Percentiles rank a stretch among this genome's conserved stretches.
Evolutionary conservation across 92 coral and sea anemone species (phyloP).

Genomic region (Epizoanthus illoricatus): DNA sequence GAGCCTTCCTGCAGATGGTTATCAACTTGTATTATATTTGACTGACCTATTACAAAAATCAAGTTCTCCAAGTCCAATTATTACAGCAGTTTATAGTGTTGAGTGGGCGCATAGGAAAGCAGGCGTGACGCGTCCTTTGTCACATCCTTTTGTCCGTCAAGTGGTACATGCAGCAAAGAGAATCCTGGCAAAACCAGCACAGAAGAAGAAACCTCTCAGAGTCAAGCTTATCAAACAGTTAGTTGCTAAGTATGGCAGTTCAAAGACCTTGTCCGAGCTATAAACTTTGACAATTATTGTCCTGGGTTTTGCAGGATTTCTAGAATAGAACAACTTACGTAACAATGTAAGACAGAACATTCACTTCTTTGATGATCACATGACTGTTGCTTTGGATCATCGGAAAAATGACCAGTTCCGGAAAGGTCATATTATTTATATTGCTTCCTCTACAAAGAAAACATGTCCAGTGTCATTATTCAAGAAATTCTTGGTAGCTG

Average conservation of each 20-base stretch:
- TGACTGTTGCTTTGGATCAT: too few relatives aligned
- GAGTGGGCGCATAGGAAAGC: not conserved
- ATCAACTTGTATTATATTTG: too few relatives aligned
- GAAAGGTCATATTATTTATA: too few relatives aligned
- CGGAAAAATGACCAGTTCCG: too few relatives aligned
- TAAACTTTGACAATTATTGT: not conserved
- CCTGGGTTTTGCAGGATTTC: too few relatives aligned
- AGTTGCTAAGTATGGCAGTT: not conserved
- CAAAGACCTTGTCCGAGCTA: not conserved
- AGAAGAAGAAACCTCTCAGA: not conserved
- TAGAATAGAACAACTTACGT: too few relatives aligned
- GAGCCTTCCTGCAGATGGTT: not conserved
- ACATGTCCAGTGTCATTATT: too few relatives aligned
- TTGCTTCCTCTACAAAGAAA: too few relatives aligned
- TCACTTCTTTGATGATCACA: too few relatives aligned
- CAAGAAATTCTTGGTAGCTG: too few relatives aligned
- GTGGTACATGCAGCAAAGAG: not conserved
- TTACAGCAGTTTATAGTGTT: not conserved
- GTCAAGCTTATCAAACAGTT: not conserved
- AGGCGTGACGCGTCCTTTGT: not conserved
- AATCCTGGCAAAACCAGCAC: not conserved
- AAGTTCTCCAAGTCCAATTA: not conserved
- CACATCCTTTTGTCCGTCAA: not conserved
- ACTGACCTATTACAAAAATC: too few relatives aligned
- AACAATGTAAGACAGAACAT: too few relatives aligned